phyloP scores from a whole-genome alignment of 2,113 vertebrate genomes.

The Oncorhynchus keta region DNA sequence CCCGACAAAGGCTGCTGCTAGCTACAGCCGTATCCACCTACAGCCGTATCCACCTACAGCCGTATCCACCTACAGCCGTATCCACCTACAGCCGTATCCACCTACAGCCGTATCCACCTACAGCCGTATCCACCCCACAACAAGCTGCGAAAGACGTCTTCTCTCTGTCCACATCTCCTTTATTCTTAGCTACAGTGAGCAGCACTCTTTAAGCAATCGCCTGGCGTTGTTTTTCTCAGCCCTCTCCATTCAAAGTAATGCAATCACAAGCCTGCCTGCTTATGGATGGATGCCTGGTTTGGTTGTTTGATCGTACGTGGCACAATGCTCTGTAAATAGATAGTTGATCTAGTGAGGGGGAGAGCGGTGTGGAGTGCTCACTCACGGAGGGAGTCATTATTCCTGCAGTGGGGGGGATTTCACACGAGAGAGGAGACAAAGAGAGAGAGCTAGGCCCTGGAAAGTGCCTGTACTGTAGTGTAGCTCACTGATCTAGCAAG shows the following conservation, averaged over 20 bases:
- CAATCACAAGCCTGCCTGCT: not conserved
- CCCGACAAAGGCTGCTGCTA: not conserved
- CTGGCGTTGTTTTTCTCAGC: constrained; percentile 36
- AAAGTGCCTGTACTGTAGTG: constrained; percentile 36
- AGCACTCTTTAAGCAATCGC: constrained; percentile 44
- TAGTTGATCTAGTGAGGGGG: constrained; percentile 57
- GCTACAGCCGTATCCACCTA: not conserved
- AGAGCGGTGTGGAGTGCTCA: constrained; percentile 56
- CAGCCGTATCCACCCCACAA: constrained; percentile 3
- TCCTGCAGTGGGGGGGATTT: constrained; percentile 68
- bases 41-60: too few species aligned
- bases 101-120: too few species aligned
- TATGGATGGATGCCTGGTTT: not conserved
- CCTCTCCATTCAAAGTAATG: not conserved
- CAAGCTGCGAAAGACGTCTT: constrained; percentile 6
- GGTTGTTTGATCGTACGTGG: not conserved
- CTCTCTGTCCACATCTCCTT: constrained; percentile 12
- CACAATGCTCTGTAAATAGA: constrained; percentile 56
- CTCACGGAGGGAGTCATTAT: constrained; percentile 51
- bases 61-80: too few species aligned
- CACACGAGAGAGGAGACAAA: constrained; percentile 64
- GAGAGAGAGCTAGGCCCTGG: constrained; percentile 34
- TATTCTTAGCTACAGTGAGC: not conserved
- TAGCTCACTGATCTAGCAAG: constrained; percentile 29
- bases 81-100: too few species aligned